Evolutionary conservation across 2,113 vertebrate genomes (phyloP).

Genomic region (Heterocephalus glaber): DNA sequence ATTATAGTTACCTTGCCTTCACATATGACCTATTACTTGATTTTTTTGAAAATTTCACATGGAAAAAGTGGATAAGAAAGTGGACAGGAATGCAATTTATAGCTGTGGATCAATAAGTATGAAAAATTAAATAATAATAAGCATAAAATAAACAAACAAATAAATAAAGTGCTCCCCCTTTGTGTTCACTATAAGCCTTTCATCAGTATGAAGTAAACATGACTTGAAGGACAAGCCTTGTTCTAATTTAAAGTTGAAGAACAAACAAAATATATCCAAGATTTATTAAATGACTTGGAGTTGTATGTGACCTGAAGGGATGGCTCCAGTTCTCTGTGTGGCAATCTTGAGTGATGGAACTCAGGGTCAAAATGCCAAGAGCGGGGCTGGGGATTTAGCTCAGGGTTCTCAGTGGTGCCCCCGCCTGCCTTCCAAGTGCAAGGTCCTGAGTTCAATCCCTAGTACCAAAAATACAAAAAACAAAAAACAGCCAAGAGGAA

Average conservation of each 20-base stretch:
- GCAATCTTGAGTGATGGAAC: neutral
- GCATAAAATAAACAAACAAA: neutral
- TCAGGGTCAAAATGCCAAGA: neutral
- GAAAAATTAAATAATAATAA: neutral
- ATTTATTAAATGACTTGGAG: slow-evolving; percentile 2
- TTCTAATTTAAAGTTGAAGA: neutral
- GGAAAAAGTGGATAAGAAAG: neutral
- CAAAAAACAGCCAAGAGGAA: neutral
- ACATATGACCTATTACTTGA: neutral
- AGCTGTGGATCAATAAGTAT: neutral
- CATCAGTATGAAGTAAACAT: neutral
- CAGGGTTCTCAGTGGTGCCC: no score
- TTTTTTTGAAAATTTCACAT: neutral
- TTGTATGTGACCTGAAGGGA: neutral
- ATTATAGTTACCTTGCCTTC: neutral
- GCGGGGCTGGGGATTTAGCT: neutral
- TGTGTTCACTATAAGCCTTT: neutral
- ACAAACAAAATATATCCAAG: neutral
- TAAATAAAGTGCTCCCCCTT: neutral
- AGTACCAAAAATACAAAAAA: no score
- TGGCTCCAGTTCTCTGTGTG: neutral
- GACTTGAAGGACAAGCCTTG: neutral
- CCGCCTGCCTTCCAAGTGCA: no score
- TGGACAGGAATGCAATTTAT: neutral
- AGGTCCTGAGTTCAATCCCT: no score